These are phyloP conservation scores for Pelodytes ibericus DNA, from an alignment of 2,797 vertebrate species.

Conservation along the genomic window DNA sequence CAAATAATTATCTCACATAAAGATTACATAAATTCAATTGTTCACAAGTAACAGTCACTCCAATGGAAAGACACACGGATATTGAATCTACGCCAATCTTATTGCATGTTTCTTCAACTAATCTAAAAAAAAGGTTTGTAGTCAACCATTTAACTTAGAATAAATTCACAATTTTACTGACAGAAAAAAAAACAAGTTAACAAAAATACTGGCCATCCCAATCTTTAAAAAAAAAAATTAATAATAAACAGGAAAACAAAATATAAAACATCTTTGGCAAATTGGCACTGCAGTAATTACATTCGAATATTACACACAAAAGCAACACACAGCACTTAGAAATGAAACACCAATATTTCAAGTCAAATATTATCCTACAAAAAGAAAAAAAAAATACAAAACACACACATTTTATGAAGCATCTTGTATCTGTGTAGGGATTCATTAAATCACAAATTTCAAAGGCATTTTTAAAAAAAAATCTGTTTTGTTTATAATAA, in stretches of 20 bases:
- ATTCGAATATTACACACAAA: slow-evolving; percentile 98
- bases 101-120: slow-evolving; percentile 88
- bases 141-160: slow-evolving; percentile 92
- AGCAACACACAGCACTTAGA: slow-evolving; percentile 92
- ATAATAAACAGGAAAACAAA: slow-evolving; percentile 68
- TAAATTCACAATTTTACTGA: slow-evolving; percentile 86
- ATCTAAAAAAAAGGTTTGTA: slow-evolving; percentile 85
- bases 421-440: slow-evolving; percentile 80
- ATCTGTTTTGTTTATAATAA: slow-evolving; percentile 76
- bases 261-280: slow-evolving; percentile 98
- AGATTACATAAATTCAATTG: slow-evolving; percentile 96
- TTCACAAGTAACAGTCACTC: slow-evolving; percentile 98
- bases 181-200: slow-evolving; percentile 70
- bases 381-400: slow-evolving; percentile 98
- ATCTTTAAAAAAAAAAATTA: slow-evolving; percentile 64
- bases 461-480: slow-evolving; percentile 76
- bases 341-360: slow-evolving; percentile 92
- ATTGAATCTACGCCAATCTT: slow-evolving; percentile 86
- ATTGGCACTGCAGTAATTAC: slow-evolving; percentile 99
- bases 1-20: slow-evolving; percentile 99
- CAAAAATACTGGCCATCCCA: slow-evolving; percentile 65
- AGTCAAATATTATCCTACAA: slow-evolving; percentile 91
- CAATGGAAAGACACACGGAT: slow-evolving; percentile 91
- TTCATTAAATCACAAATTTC: slow-evolving; percentile 79
- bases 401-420: slow-evolving; percentile 97